Percentiles rank a stretch among this genome's conserved stretches.
These are phyloP conservation scores for Aeoliscus strigatus DNA, from an alignment of 2,797 vertebrate species.

Conservation along the genomic window DNA sequence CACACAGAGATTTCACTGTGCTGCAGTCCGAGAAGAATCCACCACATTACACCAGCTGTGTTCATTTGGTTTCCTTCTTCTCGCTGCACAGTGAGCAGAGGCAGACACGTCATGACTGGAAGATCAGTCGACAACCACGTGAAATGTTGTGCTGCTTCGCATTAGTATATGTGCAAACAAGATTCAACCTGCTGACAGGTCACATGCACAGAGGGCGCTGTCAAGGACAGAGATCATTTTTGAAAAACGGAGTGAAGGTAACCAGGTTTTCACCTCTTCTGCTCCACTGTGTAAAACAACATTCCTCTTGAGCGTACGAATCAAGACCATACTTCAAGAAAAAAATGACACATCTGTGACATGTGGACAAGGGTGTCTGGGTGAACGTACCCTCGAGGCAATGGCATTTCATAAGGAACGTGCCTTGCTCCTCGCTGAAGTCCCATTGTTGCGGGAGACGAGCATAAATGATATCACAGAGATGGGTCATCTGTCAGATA, in stretches of 20 bases:
- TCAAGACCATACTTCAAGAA: constrained; percentile 21
- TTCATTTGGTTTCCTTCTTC: too few relatives aligned
- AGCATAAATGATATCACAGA: constrained; percentile 55
- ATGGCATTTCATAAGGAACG: constrained; percentile 48
- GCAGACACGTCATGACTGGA: too few relatives aligned
- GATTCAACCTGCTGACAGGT: too few relatives aligned
- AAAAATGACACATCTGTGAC: constrained; percentile 48
- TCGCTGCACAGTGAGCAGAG: too few relatives aligned
- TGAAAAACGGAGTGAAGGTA: background rate
- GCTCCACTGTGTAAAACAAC: constrained; percentile 7
- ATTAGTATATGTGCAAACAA: too few relatives aligned
- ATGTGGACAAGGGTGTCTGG: constrained; percentile 19
- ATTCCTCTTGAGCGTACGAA: constrained; percentile 14
- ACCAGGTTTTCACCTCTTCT: constrained; percentile 23
- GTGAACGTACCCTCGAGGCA: constrained; percentile 30
- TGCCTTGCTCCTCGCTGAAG: constrained; percentile 21
- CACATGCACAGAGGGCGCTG: too few relatives aligned
- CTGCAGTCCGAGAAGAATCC: too few relatives aligned
- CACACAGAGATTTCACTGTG: too few relatives aligned
- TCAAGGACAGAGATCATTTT: too few relatives aligned
- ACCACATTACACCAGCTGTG: too few relatives aligned
- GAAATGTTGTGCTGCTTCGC: too few relatives aligned
- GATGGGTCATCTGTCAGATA: constrained; percentile 67
- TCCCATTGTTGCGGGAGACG: constrained; percentile 29
- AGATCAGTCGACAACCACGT: too few relatives aligned